Base-by-base conservation (phyloP, 2,888 invertebrate genomes). In the Synergus umbraculus region DNA sequence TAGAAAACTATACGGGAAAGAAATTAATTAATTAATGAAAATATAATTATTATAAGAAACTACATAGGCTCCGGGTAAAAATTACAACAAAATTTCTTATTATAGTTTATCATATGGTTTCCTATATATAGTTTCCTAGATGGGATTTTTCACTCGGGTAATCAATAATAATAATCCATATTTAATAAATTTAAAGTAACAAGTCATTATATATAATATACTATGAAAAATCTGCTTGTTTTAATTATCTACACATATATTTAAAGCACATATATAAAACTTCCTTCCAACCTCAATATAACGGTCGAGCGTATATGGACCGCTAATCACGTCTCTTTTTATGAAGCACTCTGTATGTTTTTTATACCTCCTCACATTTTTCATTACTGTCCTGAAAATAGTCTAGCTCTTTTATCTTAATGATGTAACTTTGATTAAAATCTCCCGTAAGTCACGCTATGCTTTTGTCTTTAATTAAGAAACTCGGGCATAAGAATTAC, bases 371-470 rank as follows among this genome's bases (percentile, higher is more conserved):
- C 18, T 22, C 44, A 46, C 67, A 67, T 67, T 44, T 18, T 67
- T 67, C 44, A 43, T 44, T 67, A 67, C 22, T 22, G 18, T n/a
- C 44, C 44, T 44, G 44, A 46, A 67, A 67, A 15, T 67, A 67
- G 12, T 44, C 44, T 18, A 67, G 22, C 44, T 43, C 12, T 44
- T 67, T 67, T 22, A 46, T 44, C 18, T 44, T 67, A 43, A 67
- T 67, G 22, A 41, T 41, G 43, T n/a, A 66, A 41, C 43, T 66
- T 66, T 66, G n/a, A 66, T 66, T 41, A 66, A 43, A 66, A 66
- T 66, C 65, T 66, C 12, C n/a, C 13, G 41, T n/a, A 8, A 66
- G 15, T 66, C n/a, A 66, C 43, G n/a, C 41, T 4, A n/a, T 41
- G n/a, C 41, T 64, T 64, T 64, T 64, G 29, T 37, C 37, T 37